These are phyloP conservation scores for Mantis religiosa DNA, from an alignment of 2,888 invertebrate species.

Conservation along the genomic window DNA sequence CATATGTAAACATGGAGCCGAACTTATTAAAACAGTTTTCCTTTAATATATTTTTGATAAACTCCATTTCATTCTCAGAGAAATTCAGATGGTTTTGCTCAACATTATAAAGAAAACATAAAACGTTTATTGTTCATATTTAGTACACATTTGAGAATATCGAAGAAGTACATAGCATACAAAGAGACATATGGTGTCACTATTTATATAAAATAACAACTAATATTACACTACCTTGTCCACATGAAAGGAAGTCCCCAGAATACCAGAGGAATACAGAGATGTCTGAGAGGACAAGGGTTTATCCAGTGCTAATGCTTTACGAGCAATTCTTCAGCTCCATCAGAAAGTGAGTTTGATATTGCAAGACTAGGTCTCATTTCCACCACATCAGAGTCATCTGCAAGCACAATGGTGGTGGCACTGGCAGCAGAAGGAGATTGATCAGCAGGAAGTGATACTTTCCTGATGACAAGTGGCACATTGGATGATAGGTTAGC, in stretches of 20 bases:
- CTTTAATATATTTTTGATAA: background rate
- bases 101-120: background rate
- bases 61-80: background rate
- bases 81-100: background rate
- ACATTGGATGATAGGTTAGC: background rate
- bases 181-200: background rate
- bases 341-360: background rate
- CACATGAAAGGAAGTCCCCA: background rate
- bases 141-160: background rate
- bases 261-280: background rate
- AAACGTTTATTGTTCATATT: background rate
- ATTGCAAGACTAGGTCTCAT: background rate
- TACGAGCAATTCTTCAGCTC: conserved; percentile 23
- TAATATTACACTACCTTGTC: background rate
- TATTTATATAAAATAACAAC: background rate
- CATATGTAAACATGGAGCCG: background rate
- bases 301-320: conserved; percentile 13
- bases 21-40: background rate
- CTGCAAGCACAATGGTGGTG: conserved; percentile 60
- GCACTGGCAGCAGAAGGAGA: conserved; percentile 62
- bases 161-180: background rate
- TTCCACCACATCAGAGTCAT: conserved; percentile 42
- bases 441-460: conserved; percentile 48
- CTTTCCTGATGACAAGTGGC: conserved; percentile 30
- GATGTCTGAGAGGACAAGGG: background rate